Evolutionary conservation across 1,140 invertebrate genomes (phyloP), one percentile per base, ranked within the genome.

Genomic region (Bombus huntii): DNA sequence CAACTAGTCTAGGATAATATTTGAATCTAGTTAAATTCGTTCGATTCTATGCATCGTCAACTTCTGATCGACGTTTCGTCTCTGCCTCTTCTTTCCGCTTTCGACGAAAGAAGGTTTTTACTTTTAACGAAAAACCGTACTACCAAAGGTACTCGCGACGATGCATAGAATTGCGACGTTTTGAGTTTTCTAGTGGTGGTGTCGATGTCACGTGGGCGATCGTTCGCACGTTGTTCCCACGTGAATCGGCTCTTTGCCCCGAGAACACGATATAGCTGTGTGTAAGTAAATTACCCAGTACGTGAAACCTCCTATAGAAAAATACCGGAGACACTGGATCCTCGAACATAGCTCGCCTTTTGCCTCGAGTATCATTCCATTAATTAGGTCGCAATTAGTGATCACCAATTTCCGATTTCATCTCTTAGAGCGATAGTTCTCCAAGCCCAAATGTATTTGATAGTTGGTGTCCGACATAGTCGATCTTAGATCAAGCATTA

Each of bases 271-370:
- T 91, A 90, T 94, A 93, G 91, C 88, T 90, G 81, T 91, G 92
- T 94, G 93, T 94, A 94, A 94, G 94, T 95, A 94, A 94, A 87
- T 66, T 53, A 90, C 86, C 62, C 70, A 88, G 74, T 79, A 71
- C 80, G 39, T 72, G 70, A 72, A 70, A 76, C 89, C 84, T 88
- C 87, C 39, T n/a, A 86, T 86, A 90, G 88, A 82, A 66, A 83
- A 85, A 70, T n/a, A 70, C 31, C 76, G 70, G 73, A 86, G 62
- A 65, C 42, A 65, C 70, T 78, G 3, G 65, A 85, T 90, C 87
- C 80, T 91, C 87, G 88, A 91, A 86, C 86, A 87, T 94, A 95
- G 92, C 89, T 92, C 93, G 94, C 94, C 94, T 95, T 95, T 95
- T 95, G 94, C 94, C 94, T 95, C 94, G 77, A 92, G 84, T 85